phyloP scores from a whole-genome alignment of 2,888 invertebrate species.

The Sceliomorpha sp. region DNA sequence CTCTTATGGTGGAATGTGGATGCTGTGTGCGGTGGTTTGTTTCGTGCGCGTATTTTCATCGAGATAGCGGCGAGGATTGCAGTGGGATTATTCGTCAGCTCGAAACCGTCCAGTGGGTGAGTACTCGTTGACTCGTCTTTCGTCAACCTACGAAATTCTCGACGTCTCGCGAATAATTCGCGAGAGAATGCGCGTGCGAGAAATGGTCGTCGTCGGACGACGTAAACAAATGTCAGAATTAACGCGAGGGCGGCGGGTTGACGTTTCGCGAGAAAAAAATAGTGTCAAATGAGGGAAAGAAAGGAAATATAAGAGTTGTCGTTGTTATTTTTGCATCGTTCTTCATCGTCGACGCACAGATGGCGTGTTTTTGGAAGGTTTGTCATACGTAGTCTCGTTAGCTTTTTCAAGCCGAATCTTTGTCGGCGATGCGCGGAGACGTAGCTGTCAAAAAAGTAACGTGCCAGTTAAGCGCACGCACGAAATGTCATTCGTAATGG shows the following conservation, averaged over 20 bases:
- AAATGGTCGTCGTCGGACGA: constrained; percentile 16
- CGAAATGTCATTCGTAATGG: too few relatives aligned
- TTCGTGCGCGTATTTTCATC: constrained; percentile 48
- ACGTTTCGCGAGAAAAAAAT: too few relatives aligned
- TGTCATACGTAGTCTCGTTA: too few relatives aligned
- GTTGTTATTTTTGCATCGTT: constrained; percentile 4
- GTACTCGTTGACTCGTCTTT: constrained; percentile 7
- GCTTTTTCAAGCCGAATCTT: too few relatives aligned
- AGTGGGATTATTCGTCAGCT: constrained; percentile 24
- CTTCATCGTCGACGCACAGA: too few relatives aligned
- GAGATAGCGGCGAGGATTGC: constrained; percentile 24
- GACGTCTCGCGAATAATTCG: constrained; percentile 7
- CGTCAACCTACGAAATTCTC: background rate
- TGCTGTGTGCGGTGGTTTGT: constrained; percentile 55
- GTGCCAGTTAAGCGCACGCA: too few relatives aligned
- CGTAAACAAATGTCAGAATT: constrained; percentile 48
- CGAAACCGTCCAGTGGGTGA: constrained; percentile 31
- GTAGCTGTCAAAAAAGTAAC: too few relatives aligned
- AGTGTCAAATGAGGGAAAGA: too few relatives aligned
- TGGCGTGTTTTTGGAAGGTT: too few relatives aligned
- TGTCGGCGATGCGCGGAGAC: too few relatives aligned
- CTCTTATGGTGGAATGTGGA: constrained; percentile 54
- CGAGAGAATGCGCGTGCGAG: constrained; percentile 1
- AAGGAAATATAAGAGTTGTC: background rate
- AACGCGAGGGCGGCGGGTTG: constrained; percentile 21